A percentile compares a stretch with the other conserved stretches of the same genome.
Conservation (phyloP, 2,797 vertebrate genomes). For the Danio jaintianensis region DNA sequence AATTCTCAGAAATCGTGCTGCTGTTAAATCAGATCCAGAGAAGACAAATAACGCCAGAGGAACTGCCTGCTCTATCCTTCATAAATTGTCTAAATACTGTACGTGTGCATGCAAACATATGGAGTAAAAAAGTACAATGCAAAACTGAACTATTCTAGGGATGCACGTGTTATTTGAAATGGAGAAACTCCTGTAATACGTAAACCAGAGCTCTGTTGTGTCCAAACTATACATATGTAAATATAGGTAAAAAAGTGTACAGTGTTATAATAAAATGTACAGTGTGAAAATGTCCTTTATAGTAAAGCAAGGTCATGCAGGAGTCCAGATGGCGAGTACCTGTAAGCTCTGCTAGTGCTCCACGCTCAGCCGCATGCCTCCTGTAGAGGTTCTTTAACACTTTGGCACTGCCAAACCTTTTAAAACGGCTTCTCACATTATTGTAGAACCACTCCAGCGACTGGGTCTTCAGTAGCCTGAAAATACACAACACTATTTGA, state of each 20-base stretch:
- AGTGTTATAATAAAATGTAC: not conserved
- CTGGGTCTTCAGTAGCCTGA: slow-evolving; percentile 88
- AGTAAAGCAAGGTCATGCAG: slow-evolving; percentile 23
- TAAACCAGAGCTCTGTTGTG: not conserved
- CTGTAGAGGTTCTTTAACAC: slow-evolving; percentile 93
- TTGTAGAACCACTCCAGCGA: slow-evolving; percentile 97
- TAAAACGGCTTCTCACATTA: slow-evolving; percentile 93
- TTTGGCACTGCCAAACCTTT: slow-evolving; percentile 95
- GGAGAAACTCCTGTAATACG: not conserved
- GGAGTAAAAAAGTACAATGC: not conserved
- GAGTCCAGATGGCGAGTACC: slow-evolving; percentile 71
- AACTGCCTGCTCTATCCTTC: not conserved
- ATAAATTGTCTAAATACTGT: not conserved
- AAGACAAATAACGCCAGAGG: not conserved
- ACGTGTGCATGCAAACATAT: slow-evolving; percentile 9
- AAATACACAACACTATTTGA: slow-evolving; percentile 35
- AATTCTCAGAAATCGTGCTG: slow-evolving; percentile 32
- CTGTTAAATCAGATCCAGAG: slow-evolving; percentile 28
- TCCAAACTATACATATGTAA: not conserved
- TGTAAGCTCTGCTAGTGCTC: slow-evolving; percentile 78
- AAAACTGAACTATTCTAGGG: not conserved
- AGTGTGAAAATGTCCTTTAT: slow-evolving; percentile 4
- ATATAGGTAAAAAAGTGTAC: not conserved
- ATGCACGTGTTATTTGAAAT: not conserved
- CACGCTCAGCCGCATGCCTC: slow-evolving; percentile 85